Evolutionary conservation across 1,140 invertebrate species (phyloP).

Genomic region (Neocloeon triangulifer): DNA sequence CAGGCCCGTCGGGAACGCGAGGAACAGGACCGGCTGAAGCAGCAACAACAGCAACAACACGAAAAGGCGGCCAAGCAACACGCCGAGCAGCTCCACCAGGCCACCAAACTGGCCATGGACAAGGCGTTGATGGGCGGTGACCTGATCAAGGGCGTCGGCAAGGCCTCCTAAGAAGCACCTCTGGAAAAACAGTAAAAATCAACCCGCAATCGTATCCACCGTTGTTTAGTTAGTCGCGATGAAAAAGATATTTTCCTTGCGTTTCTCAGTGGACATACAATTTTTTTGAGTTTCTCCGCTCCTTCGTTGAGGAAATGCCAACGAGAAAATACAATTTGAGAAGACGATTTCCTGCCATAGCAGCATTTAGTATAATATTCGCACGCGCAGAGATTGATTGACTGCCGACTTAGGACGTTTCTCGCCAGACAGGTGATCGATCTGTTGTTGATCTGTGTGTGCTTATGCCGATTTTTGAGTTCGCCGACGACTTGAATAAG

Average conservation of each 20-base stretch:
- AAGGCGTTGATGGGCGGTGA: constrained; percentile 13
- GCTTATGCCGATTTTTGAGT: background rate
- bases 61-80: constrained; percentile 41
- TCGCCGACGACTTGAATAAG: background rate
- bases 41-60: constrained; percentile 49
- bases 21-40: constrained; percentile 75
- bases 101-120: constrained; percentile 22
- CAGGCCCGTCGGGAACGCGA: constrained; percentile 72
- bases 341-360: too few species aligned
- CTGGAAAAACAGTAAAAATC: constrained; percentile 1
- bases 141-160: constrained; percentile 3
- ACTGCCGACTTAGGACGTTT: too few species aligned
- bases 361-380: too few species aligned
- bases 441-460: background rate
- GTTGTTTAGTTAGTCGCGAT: too few species aligned
- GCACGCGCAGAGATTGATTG: too few species aligned
- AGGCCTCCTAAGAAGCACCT: background rate
- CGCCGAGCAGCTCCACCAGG: constrained; percentile 26
- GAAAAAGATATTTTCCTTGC: too few species aligned
- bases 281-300: too few species aligned
- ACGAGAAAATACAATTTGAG: too few species aligned
- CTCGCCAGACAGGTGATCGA: too few species aligned
- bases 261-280: too few species aligned
- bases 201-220: too few species aligned
- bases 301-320: too few species aligned